These are phyloP conservation scores for Australoheros facetus DNA, from an alignment of 2,797 vertebrate genomes.

Conservation along the genomic window DNA sequence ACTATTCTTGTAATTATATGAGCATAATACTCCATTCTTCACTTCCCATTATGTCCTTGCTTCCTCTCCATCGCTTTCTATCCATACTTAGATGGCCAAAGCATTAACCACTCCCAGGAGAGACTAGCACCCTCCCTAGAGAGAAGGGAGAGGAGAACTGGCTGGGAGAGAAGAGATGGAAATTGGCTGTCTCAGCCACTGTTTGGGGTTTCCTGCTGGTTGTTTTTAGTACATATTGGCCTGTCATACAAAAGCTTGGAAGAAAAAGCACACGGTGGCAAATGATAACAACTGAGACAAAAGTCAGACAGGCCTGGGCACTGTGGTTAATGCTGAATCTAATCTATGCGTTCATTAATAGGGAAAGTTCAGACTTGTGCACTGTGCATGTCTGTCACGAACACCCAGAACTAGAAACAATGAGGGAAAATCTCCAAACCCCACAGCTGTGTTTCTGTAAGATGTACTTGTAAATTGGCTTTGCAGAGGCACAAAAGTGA, in stretches of 20 bases:
- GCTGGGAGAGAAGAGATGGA: constrained; percentile 3
- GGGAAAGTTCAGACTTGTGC: neutral
- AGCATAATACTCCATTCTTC: neutral
- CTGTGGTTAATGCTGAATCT: neutral
- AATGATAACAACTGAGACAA: constrained; percentile 48
- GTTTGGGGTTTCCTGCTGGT: constrained; percentile 64
- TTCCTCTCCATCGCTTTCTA: neutral
- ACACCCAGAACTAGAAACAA: constrained; percentile 1
- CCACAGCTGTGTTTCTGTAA: constrained; percentile 1
- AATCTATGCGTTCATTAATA: neutral
- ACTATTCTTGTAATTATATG: neutral
- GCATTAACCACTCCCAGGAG: constrained; percentile 1
- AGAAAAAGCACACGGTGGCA: constrained; percentile 31
- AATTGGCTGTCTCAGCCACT: constrained; percentile 45
- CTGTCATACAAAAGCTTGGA: constrained; percentile 33
- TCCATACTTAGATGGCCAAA: constrained; percentile 8
- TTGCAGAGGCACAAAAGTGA: constrained; percentile 23
- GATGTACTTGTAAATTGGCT: constrained; percentile 15
- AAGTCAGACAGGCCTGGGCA: constrained; percentile 1
- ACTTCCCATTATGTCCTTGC: neutral
- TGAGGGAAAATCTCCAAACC: neutral
- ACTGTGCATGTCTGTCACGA: neutral
- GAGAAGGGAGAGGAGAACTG: neutral
- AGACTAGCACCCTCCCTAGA: constrained; percentile 2
- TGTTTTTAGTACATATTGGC: constrained; percentile 54